A percentile compares a stretch with the other conserved stretches of the same genome.
phyloP scores from a whole-genome alignment of 37 sponge, comb jelly and placozoan species.

The Eunapius fragilis region DNA sequence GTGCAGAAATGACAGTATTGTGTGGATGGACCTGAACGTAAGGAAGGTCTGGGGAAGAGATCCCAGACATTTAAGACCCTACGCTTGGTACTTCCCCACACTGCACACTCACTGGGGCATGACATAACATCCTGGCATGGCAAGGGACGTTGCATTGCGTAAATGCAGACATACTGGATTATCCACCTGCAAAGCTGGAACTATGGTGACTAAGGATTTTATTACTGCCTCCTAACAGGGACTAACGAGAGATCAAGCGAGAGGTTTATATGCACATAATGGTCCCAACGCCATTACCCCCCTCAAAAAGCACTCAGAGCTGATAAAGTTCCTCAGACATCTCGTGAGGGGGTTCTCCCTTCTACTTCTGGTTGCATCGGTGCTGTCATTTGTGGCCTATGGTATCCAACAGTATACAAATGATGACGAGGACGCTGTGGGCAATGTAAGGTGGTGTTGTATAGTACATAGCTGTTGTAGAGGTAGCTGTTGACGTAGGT shows the following conservation, averaged over 20 bases:
- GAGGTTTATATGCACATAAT: slow-evolving; percentile 25
- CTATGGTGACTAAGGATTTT: no score
- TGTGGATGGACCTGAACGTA: no score
- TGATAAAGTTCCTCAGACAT: slow-evolving; percentile 71
- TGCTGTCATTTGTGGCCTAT: slow-evolving; percentile 54
- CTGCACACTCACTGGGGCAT: no score
- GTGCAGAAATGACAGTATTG: no score
- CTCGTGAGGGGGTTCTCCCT: slow-evolving; percentile 78
- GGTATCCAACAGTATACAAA: slow-evolving; percentile 17
- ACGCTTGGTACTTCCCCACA: no score
- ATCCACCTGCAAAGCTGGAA: no score
- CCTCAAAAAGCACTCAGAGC: slow-evolving; percentile 58
- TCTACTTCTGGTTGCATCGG: slow-evolving; percentile 69
- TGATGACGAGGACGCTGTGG: slow-evolving; percentile 1
- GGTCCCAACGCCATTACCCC: slow-evolving; percentile 75
- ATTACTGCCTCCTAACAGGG: slow-evolving; percentile 39
- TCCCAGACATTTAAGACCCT: no score
- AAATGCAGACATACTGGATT: no score
- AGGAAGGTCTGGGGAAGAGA: no score
- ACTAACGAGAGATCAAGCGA: slow-evolving; percentile 26
- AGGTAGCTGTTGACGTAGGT: no score
- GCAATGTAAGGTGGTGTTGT: background rate
- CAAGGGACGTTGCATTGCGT: no score
- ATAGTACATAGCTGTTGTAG: background rate
- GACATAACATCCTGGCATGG: no score